phyloP scores from a whole-genome alignment of 1,140 invertebrate species.

The Lucilia cuprina region DNA sequence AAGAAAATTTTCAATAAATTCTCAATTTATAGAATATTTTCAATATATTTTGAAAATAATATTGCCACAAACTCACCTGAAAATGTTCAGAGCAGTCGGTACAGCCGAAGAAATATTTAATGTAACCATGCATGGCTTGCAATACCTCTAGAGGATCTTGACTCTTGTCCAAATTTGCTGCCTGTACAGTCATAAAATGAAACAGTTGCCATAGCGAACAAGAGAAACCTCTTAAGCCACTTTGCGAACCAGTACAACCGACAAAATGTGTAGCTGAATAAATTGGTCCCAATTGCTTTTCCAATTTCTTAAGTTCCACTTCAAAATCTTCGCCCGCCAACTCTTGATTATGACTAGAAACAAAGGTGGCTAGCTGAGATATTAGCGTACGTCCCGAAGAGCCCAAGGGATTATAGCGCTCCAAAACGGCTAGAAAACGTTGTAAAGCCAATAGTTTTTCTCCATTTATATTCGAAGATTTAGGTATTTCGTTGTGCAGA shows the following conservation, averaged over 20 bases:
- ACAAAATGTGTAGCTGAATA: conserved; percentile 62
- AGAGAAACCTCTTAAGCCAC: conserved; percentile 84
- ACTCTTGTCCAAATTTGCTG: conserved; percentile 64
- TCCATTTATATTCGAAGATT: conserved; percentile 72
- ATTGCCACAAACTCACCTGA: conserved; percentile 62
- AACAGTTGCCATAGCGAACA: conserved; percentile 96
- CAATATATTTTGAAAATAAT: too few species aligned
- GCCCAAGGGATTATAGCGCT: conserved; percentile 64
- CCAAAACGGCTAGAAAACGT: conserved; percentile 74
- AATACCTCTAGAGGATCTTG: conserved; percentile 74
- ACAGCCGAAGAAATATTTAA: conserved; percentile 95
- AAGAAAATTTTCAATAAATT: too few species aligned
- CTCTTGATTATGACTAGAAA: conserved; percentile 48
- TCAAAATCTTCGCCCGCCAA: conserved; percentile 52
- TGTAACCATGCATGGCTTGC: conserved; percentile 83
- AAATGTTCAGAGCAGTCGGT: conserved; percentile 90
- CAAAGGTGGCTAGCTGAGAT: conserved; percentile 52
- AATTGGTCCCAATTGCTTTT: conserved; percentile 42
- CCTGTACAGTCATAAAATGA: conserved; percentile 89
- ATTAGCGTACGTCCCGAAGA: conserved; percentile 72
- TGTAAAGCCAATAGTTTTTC: conserved; percentile 76
- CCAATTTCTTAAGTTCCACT: conserved; percentile 46
- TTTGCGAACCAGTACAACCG: conserved; percentile 72
- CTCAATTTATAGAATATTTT: too few species aligned
- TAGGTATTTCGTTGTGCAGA: conserved; percentile 80